Conservation (phyloP, 2,113 vertebrate species). For the Corapipo altera region DNA sequence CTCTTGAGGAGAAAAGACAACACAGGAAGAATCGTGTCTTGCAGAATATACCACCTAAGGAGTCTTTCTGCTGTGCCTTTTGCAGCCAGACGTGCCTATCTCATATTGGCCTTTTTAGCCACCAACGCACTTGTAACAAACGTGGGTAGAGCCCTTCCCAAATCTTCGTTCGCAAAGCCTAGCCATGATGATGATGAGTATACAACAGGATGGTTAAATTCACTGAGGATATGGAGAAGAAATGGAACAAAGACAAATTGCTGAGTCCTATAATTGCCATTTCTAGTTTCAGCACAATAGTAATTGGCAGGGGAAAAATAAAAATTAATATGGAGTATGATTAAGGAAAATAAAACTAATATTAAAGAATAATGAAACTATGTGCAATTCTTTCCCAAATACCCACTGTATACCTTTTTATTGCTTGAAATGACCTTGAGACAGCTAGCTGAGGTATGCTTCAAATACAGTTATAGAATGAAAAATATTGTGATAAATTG, state of each 20-base stretch:
- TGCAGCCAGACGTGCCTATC: too few relatives aligned
- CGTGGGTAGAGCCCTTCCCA: too few relatives aligned
- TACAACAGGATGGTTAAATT: background rate
- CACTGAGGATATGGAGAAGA: background rate
- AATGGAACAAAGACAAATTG: background rate
- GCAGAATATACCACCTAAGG: too few relatives aligned
- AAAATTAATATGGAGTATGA: background rate
- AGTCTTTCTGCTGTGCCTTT: too few relatives aligned
- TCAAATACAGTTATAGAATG: background rate
- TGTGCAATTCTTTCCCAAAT: background rate
- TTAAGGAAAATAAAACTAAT: background rate
- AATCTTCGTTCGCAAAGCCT: too few relatives aligned
- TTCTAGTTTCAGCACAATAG: background rate
- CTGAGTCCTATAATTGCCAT: background rate
- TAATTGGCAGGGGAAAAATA: background rate
- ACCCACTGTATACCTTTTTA: background rate
- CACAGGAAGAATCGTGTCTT: too few relatives aligned
- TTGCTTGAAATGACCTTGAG: background rate
- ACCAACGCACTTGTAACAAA: too few relatives aligned
- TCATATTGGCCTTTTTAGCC: too few relatives aligned
- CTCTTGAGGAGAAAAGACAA: too few relatives aligned
- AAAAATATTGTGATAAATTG: background rate
- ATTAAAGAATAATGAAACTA: background rate
- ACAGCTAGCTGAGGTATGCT: background rate
- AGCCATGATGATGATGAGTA: background rate